phyloP scores from a whole-genome alignment of 2,888 invertebrate genomes.

The Troglohyphantes excavatus region DNA sequence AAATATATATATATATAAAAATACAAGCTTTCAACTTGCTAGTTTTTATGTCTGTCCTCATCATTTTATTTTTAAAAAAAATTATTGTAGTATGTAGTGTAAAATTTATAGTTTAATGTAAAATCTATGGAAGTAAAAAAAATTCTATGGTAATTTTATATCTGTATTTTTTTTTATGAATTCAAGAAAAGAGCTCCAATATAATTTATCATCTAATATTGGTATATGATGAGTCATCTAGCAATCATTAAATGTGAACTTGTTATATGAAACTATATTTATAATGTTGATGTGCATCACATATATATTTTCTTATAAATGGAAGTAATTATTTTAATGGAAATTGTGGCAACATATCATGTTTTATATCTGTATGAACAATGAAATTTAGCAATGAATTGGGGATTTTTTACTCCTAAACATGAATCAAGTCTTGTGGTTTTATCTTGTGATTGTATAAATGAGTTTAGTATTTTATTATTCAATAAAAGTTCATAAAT shows the following conservation, averaged over 20 bases:
- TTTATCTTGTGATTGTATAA: constrained; percentile 18
- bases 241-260: not conserved
- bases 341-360: not conserved
- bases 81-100: too few relatives aligned
- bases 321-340: not conserved
- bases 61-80: too few relatives aligned
- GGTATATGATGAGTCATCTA: too few relatives aligned
- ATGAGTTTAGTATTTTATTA: constrained; percentile 44
- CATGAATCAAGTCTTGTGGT: not conserved
- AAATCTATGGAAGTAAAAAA: too few relatives aligned
- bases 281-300: not conserved
- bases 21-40: too few relatives aligned
- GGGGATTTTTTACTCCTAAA: not conserved
- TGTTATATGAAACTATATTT: not conserved
- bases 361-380: not conserved
- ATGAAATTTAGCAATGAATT: not conserved
- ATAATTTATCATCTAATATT: too few relatives aligned
- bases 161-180: too few relatives aligned
- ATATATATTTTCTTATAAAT: not conserved
- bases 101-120: too few relatives aligned
- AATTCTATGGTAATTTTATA: too few relatives aligned
- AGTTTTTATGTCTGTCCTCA: too few relatives aligned
- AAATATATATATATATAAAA: too few relatives aligned
- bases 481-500: constrained; percentile 18
- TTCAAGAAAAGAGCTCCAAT: too few relatives aligned